phyloP scores from a whole-genome alignment of 2,113 vertebrate genomes.

The Meriones unguiculatus region DNA sequence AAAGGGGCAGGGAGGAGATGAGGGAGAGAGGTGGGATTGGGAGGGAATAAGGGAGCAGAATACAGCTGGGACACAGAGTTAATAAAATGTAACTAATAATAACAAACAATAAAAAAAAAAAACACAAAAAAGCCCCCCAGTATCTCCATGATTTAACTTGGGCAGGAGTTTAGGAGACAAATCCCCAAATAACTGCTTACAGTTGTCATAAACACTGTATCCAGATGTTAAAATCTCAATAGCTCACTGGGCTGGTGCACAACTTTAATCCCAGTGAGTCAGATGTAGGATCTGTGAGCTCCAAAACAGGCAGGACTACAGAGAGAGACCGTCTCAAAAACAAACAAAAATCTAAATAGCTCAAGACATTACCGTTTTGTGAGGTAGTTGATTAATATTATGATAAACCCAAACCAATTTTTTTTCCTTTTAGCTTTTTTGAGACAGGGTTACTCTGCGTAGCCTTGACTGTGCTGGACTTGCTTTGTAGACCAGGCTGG shows the following conservation, averaged over 20 bases:
- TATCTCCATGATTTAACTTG: background rate
- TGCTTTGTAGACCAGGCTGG: too few species aligned
- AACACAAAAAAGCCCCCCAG: background rate
- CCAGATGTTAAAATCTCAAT: constrained; percentile 23
- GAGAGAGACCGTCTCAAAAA: background rate
- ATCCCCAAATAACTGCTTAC: background rate
- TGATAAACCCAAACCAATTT: background rate
- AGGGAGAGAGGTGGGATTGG: too few species aligned
- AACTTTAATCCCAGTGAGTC: background rate
- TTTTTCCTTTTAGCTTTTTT: too few species aligned
- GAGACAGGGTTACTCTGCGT: too few species aligned
- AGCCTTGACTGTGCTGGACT: too few species aligned
- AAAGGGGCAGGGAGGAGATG: too few species aligned
- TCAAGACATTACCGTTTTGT: background rate
- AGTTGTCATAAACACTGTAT: background rate
- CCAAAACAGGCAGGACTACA: background rate
- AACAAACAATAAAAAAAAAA: too few species aligned
- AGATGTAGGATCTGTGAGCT: background rate
- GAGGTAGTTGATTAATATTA: background rate
- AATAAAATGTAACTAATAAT: too few species aligned
- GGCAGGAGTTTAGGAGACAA: background rate
- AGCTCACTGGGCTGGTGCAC: background rate
- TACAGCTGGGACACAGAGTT: too few species aligned
- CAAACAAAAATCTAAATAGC: background rate
- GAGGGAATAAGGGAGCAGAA: too few species aligned